Conservation (phyloP, 2,888 invertebrate species). For the Chromoteleia sp. region DNA sequence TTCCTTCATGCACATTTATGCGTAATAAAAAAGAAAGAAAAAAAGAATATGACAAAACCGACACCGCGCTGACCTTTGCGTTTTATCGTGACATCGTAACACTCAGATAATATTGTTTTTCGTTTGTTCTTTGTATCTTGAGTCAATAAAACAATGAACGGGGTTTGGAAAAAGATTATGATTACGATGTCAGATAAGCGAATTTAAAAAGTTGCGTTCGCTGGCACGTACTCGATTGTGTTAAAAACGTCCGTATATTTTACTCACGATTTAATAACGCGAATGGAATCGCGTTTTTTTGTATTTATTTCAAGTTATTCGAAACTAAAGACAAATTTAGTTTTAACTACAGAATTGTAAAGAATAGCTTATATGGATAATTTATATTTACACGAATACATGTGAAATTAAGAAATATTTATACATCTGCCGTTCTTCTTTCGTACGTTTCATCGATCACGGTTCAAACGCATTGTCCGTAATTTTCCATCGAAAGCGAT, state of each 20-base stretch:
- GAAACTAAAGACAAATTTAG: too few relatives aligned
- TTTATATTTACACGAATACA: too few relatives aligned
- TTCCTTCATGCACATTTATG: slow-evolving; percentile 19
- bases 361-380: too few relatives aligned
- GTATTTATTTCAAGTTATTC: too few relatives aligned
- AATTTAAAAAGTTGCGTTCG: slow-evolving; percentile 39
- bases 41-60: slow-evolving; percentile 19
- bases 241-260: slow-evolving; percentile 22
- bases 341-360: too few relatives aligned
- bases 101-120: slow-evolving; percentile 59
- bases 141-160: slow-evolving; percentile 58
- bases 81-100: slow-evolving; percentile 57
- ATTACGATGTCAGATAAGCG: slow-evolving; percentile 56
- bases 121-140: slow-evolving; percentile 51
- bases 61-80: slow-evolving; percentile 40
- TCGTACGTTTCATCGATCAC: too few relatives aligned
- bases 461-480: too few relatives aligned
- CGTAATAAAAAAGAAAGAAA: not conserved
- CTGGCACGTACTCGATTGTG: slow-evolving; percentile 54
- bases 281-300: slow-evolving; percentile 3
- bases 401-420: too few relatives aligned
- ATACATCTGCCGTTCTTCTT: too few relatives aligned
- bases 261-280: slow-evolving; percentile 16
- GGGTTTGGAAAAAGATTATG: slow-evolving; percentile 54
- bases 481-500: slow-evolving; percentile 4